phyloP scores from a whole-genome alignment of 2,113 vertebrate species.

The Todiramphus saurophagus region DNA sequence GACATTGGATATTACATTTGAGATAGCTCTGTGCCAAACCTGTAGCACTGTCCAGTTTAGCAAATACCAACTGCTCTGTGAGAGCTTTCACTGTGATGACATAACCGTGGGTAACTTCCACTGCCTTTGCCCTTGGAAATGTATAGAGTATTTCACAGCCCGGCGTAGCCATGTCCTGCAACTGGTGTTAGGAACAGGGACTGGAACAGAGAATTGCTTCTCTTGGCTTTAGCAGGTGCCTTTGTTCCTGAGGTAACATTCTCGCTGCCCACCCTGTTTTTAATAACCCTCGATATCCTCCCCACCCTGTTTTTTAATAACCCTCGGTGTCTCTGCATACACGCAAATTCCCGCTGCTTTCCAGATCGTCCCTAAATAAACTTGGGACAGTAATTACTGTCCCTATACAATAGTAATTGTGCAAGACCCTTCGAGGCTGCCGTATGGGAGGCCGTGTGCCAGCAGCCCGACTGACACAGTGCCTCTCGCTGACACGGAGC shows the following conservation, averaged over 20 bases:
- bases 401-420: not conserved
- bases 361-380: not conserved
- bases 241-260: not conserved
- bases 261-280: not conserved
- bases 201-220: not conserved
- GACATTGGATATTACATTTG: accelerated
- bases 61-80: not conserved
- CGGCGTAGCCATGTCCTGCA: not conserved
- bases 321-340: not conserved
- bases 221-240: not conserved
- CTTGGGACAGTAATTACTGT: not conserved
- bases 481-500: not conserved
- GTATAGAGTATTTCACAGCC: not conserved
- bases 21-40: accelerated
- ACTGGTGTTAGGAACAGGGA: not conserved
- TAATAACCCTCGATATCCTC: not conserved
- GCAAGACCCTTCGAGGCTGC: not conserved
- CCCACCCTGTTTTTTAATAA: not conserved
- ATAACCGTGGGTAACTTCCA: not conserved
- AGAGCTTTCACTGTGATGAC: accelerated
- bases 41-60: not conserved
- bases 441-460: not conserved
- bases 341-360: not conserved
- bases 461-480: not conserved
- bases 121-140: not conserved